Evolutionary conservation across 1,140 invertebrate species (phyloP).

Genomic region (Gryon sp.): DNA sequence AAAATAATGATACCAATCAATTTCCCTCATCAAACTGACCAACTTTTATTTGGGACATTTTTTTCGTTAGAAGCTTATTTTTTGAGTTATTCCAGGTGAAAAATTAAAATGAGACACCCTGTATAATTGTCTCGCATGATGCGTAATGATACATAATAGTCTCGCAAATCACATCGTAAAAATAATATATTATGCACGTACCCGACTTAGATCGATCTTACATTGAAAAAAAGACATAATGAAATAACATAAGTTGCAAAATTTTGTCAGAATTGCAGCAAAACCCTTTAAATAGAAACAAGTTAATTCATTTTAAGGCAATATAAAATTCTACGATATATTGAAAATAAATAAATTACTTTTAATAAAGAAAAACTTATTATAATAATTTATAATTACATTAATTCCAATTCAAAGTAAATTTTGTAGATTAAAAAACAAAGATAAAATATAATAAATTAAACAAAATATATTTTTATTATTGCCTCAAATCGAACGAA

Average conservation of each 20-base stretch:
- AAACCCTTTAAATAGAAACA: constrained; percentile 48
- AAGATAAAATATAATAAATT: constrained; percentile 1
- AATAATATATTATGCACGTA: constrained; percentile 34
- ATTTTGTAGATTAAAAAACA: background rate
- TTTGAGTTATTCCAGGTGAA: too few relatives aligned
- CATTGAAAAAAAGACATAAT: constrained; percentile 52
- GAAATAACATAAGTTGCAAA: constrained; percentile 56
- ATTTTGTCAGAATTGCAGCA: constrained; percentile 52
- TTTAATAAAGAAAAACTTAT: too few relatives aligned
- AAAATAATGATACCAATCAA: too few relatives aligned
- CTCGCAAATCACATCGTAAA: background rate
- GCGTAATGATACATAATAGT: background rate
- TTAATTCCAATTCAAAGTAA: background rate
- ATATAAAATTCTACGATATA: constrained; percentile 31
- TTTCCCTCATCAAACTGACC: too few relatives aligned
- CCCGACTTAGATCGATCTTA: constrained; percentile 54
- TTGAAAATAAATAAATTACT: background rate
- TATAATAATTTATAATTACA: background rate
- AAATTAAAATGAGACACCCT: too few relatives aligned
- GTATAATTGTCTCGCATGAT: too few relatives aligned
- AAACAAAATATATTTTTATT: constrained; percentile 5
- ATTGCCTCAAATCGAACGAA: constrained; percentile 40
- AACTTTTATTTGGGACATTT: too few relatives aligned
- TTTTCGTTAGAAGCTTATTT: too few relatives aligned
- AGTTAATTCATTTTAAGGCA: constrained; percentile 33